Conservation (phyloP, 2,888 invertebrate species). For the Leptinotarsa haldemani region DNA sequence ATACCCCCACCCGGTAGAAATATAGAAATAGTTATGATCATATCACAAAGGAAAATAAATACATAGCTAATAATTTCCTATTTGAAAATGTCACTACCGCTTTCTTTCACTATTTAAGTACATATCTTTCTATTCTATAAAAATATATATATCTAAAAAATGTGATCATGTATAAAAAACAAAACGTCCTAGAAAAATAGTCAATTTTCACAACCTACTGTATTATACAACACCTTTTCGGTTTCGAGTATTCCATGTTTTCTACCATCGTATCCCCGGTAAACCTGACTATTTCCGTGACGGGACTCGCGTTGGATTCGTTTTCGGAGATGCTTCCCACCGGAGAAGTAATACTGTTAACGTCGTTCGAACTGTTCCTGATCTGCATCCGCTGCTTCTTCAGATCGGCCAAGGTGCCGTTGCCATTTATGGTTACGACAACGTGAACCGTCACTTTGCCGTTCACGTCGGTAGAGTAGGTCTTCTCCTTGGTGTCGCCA, state of each 20-base stretch:
- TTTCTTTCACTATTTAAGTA: conserved; percentile 2
- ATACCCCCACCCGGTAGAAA: not conserved
- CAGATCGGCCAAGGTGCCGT: conserved; percentile 87
- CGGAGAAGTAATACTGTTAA: conserved; percentile 60
- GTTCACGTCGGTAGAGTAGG: conserved; percentile 80
- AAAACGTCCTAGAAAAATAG: conserved; percentile 19
- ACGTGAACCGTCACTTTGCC: conserved; percentile 75
- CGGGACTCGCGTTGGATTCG: conserved; percentile 65
- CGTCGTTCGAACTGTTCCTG: conserved; percentile 73
- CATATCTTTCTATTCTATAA: conserved; percentile 9
- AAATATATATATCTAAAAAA: conserved; percentile 14
- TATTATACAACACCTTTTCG: conserved; percentile 79
- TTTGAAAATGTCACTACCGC: not conserved
- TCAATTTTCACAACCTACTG: conserved; percentile 67
- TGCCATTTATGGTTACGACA: conserved; percentile 82
- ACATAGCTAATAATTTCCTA: not conserved
- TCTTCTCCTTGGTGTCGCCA: conserved; percentile 68
- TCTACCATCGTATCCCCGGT: conserved; percentile 81
- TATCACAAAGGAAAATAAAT: not conserved
- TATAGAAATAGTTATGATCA: not conserved
- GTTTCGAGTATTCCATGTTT: conserved; percentile 78
- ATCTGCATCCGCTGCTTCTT: conserved; percentile 92
- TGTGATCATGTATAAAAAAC: conserved; percentile 9
- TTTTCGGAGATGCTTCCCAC: conserved; percentile 66
- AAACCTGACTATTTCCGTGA: conserved; percentile 71